These are phyloP conservation scores for Halocynthia roretzi DNA, from an alignment of 23 tunicate genomes.

Conservation along the genomic window DNA sequence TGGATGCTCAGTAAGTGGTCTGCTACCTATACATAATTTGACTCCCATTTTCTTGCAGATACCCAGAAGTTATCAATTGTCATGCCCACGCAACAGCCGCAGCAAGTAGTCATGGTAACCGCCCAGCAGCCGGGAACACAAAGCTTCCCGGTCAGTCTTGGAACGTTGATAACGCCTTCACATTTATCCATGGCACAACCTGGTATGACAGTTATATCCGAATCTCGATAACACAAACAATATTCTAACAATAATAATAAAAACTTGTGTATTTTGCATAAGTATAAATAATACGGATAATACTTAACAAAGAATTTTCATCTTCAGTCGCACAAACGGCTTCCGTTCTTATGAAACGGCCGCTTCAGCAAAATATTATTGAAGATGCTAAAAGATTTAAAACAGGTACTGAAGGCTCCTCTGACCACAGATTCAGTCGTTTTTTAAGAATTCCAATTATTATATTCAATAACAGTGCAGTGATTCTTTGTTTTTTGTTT, in stretches of 20 bases:
- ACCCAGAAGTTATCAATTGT: constrained; percentile 36
- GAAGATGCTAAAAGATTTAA: constrained; percentile 6
- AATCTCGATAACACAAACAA: neutral
- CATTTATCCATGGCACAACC: constrained; percentile 5
- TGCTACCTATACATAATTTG: neutral
- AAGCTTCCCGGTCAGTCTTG: constrained; percentile 16
- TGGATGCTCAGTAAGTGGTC: neutral
- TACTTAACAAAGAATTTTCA: neutral
- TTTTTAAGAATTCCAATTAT: no score
- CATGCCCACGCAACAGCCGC: constrained; percentile 36
- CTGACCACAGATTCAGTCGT: neutral
- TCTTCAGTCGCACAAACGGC: neutral
- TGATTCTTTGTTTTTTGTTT: no score
- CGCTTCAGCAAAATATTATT: neutral
- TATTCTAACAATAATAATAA: neutral
- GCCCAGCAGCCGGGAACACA: constrained; percentile 41
- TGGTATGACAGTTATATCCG: neutral
- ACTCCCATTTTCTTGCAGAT: neutral
- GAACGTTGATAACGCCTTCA: constrained; percentile 13
- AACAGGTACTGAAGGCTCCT: neutral
- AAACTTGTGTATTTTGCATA: neutral
- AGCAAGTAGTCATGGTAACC: constrained; percentile 61
- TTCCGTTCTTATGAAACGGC: constrained; percentile 8
- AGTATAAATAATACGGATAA: no score
- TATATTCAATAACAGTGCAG: no score